phyloP scores from a whole-genome alignment of 2,797 vertebrate genomes.

The Onychomys torridus region DNA sequence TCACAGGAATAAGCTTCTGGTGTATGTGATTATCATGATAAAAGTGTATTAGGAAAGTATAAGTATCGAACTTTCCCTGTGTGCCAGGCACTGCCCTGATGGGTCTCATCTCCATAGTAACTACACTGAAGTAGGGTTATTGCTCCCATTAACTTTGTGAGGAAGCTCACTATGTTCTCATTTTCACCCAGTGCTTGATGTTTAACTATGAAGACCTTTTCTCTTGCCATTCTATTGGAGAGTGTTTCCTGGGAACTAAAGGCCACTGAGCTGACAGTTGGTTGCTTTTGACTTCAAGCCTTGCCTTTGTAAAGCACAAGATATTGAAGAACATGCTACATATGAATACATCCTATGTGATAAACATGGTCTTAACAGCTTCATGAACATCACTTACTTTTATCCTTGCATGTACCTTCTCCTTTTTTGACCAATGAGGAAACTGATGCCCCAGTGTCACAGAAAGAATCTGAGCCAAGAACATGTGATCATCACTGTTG shows the following conservation, averaged over 20 bases:
- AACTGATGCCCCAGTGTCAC: not conserved
- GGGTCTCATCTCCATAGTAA: not conserved
- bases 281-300: not conserved
- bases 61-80: not conserved
- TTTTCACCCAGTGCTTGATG: not conserved
- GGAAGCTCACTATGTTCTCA: not conserved
- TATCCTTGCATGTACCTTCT: not conserved
- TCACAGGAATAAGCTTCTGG: not conserved
- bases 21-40: not conserved
- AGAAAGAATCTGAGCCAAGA: not conserved
- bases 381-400: not conserved
- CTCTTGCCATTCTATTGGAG: not conserved
- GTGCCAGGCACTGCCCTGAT: not conserved
- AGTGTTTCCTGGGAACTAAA: not conserved
- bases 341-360: not conserved
- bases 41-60: not conserved
- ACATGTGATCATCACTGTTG: not conserved
- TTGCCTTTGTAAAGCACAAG: not conserved
- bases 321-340: not conserved
- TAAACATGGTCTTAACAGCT: not conserved
- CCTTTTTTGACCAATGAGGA: not conserved
- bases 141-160: not conserved
- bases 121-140: not conserved
- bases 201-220: not conserved
- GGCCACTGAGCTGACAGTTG: not conserved